A percentile compares a stretch with the other conserved stretches of the same genome.
These are phyloP conservation scores for Characodon lateralis DNA, from an alignment of 2,797 vertebrate species.

Conservation along the genomic window DNA sequence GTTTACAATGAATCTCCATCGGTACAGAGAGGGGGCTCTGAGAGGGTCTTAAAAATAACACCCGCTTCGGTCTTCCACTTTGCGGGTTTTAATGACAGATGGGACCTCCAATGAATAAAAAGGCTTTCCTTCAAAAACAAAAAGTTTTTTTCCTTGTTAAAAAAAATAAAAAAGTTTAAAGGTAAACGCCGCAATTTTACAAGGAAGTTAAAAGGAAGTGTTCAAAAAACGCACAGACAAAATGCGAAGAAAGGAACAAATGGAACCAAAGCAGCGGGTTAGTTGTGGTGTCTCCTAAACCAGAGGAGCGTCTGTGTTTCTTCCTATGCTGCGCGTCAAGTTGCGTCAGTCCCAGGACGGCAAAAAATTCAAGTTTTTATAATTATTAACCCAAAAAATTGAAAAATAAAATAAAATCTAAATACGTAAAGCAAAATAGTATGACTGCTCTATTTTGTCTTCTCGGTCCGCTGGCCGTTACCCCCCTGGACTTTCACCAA, in stretches of 20 bases:
- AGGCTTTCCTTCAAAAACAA: conserved; percentile 27
- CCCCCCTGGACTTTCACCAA: conserved; percentile 59
- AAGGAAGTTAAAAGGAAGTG: background rate
- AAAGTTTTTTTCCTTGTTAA: conserved; percentile 1
- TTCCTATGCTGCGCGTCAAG: conserved; percentile 51
- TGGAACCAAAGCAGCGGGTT: conserved; percentile 48
- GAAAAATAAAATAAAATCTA: background rate
- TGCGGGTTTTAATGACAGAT: conserved; percentile 11
- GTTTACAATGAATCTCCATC: conserved; percentile 99
- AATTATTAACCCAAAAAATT: background rate
- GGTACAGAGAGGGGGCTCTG: conserved; percentile 56
- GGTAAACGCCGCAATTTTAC: background rate
- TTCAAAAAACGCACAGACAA: conserved; percentile 18
- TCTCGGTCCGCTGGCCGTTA: conserved; percentile 70
- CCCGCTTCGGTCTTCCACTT: conserved; percentile 40
- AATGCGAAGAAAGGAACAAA: conserved; percentile 19
- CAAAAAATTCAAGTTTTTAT: conserved; percentile 13
- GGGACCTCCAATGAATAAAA: conserved; percentile 43
- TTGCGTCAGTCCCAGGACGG: conserved; percentile 33
- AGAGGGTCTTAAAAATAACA: conserved; percentile 51
- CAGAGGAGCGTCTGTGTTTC: conserved; percentile 56
- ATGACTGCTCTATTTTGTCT: conserved; percentile 26
- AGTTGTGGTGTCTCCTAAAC: conserved; percentile 61
- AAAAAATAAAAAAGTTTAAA: background rate
- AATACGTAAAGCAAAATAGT: conserved; percentile 19